phyloP scores from a whole-genome alignment of 2,888 invertebrate species.

The Ecliptopera silaceata region DNA sequence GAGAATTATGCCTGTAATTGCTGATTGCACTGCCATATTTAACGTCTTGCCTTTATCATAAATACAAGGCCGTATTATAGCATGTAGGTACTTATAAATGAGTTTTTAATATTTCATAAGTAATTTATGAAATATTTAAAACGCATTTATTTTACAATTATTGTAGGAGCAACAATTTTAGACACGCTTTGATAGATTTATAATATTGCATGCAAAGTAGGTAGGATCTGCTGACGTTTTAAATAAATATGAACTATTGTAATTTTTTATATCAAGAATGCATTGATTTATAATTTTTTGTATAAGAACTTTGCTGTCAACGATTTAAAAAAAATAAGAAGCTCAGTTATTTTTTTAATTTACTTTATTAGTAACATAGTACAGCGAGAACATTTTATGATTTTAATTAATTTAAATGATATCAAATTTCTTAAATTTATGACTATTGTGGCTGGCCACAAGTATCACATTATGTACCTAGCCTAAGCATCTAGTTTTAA shows the following conservation, averaged over 20 bases:
- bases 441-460: conserved; percentile 13
- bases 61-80: background rate
- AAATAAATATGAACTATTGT: background rate
- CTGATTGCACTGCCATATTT: conserved; percentile 58
- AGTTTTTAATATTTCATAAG: background rate
- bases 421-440: background rate
- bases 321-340: too few relatives aligned
- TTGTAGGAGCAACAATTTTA: conserved; percentile 14
- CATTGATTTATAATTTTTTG: too few relatives aligned
- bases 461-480: background rate
- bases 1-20: conserved; percentile 13
- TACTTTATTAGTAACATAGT: too few relatives aligned
- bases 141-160: too few relatives aligned
- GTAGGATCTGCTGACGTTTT: background rate
- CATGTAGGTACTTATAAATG: conserved; percentile 4
- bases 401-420: background rate
- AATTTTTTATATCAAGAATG: background rate
- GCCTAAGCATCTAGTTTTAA: background rate
- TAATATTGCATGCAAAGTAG: conserved; percentile 11
- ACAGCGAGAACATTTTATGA: too few relatives aligned
- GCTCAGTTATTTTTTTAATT: too few relatives aligned
- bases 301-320: too few relatives aligned
- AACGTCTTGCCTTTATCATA: conserved; percentile 15
- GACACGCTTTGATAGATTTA: conserved; percentile 21
- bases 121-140: too few relatives aligned